Base-by-base conservation (phyloP, 2,113 vertebrate genomes). In the Myrmophylax atrothorax region DNA sequence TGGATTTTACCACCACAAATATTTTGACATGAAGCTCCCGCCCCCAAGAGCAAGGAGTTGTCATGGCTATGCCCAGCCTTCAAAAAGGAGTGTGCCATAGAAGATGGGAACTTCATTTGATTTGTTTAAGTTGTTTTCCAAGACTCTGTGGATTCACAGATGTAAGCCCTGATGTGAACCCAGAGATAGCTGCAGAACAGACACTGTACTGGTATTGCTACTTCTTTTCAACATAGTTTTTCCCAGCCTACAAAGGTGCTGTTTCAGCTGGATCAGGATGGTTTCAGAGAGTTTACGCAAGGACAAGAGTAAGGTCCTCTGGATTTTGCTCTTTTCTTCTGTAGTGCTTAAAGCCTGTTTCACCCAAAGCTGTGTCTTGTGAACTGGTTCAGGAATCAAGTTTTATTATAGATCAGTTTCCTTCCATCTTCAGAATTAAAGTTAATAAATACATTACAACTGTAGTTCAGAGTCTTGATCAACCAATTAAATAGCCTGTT, bases 361-460 rank as follows among this genome's bases (percentile, higher is more conserved):
- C n/a, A 83, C 28, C 24, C 40, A 3, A 33, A 75, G 26, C 18
- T 69, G 20, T 59, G 37, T 35, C 46, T 29, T 59, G 29, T 72
- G 42, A 90, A 73, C 40, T 17, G 23, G 14, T 72, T 87, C 67
- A 56, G 77, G 77, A 83, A 88, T 18, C 1, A 2, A 50, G 47
- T 46, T 44, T 58, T 72, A 22, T 4, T 24, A 88, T 13, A 67
- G 31, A 50, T 47, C 11, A 72, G 14, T 52, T 67, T 83, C 16
- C 24, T 86, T 38, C 53, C 25, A 31, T 60, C 49, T 79, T 88
- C 83, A 93, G 67, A 82, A 35, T 23, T 56, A 3, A 79, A 82
- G 70, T 37, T 84, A 92, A 92, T 55, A 79, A 92, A 76, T 87
- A 84, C 82, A 47, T 79, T 15, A 33, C 38, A 76, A 67, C 52